These are phyloP conservation scores for Heterotilapia buettikoferi DNA, from an alignment of 2,113 vertebrate genomes.

Conservation along the genomic window DNA sequence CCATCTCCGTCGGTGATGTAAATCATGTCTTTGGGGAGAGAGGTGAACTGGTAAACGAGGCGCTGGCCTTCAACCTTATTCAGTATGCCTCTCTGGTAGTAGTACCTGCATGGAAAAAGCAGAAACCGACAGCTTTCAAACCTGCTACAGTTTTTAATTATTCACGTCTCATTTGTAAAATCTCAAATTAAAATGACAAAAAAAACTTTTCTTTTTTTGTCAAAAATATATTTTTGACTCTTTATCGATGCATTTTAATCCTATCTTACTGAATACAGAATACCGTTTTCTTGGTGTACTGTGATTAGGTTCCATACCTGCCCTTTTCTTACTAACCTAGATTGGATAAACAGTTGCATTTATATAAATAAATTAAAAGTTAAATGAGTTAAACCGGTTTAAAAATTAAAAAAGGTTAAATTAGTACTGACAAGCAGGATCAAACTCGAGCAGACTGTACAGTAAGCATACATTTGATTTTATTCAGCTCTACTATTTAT, in stretches of 20 bases:
- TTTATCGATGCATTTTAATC: not conserved
- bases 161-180: not conserved
- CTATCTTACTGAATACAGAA: not conserved
- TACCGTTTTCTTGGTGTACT: not conserved
- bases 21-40: conserved; percentile 92
- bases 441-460: not conserved
- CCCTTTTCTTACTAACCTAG: not conserved
- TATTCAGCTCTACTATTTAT: not conserved
- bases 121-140: not conserved
- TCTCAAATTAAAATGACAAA: not conserved
- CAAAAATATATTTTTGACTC: not conserved
- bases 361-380: not conserved
- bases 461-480: not conserved
- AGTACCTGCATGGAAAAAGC: conserved; percentile 78
- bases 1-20: conserved; percentile 84
- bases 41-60: conserved; percentile 95
- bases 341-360: not conserved
- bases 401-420: not conserved
- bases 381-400: not conserved
- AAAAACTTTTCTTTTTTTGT: accelerated
- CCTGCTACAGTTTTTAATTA: not conserved
- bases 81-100: conserved; percentile 97
- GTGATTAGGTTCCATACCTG: not conserved
- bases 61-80: conserved; percentile 99
- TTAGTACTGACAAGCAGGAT: not conserved